Conservation (phyloP, 2,888 invertebrate species). For the Lasioglossum figueresi region DNA sequence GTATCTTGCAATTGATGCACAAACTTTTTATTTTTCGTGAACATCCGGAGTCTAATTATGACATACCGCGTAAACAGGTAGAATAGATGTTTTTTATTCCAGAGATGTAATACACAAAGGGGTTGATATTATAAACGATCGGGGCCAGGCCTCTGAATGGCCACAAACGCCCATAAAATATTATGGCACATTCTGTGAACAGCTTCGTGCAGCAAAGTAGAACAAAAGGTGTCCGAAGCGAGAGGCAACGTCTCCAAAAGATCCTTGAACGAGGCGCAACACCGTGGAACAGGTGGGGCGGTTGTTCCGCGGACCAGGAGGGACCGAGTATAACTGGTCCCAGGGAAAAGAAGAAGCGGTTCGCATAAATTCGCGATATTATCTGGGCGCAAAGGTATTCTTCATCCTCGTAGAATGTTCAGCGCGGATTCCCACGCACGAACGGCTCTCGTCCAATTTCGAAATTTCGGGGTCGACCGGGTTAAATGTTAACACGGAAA, state of each 20-base stretch:
- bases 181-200: neutral
- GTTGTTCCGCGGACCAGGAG: conserved; percentile 33
- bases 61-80: neutral
- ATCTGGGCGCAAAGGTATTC: conserved; percentile 67
- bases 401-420: conserved; percentile 45
- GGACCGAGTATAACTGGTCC: conserved; percentile 44
- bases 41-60: too few relatives aligned
- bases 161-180: neutral
- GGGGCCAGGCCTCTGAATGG: neutral
- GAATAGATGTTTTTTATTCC: neutral
- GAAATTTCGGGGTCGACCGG: conserved; percentile 68
- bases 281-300: conserved; percentile 35
- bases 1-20: too few relatives aligned
- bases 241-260: neutral
- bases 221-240: neutral
- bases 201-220: neutral
- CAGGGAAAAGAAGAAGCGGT: conserved; percentile 55
- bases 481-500: conserved; percentile 81
- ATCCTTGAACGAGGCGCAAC: conserved; percentile 21
- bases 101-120: neutral
- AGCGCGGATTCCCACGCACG: conserved; percentile 68
- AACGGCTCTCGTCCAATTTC: conserved; percentile 66
- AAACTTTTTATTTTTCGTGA: too few relatives aligned
- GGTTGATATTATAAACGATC: neutral
- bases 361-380: conserved; percentile 74